Percentiles rank a stretch among this genome's conserved stretches.
Evolutionary conservation across 2,113 vertebrate genomes (phyloP).

Genomic region (Myrmophylax atrothorax): DNA sequence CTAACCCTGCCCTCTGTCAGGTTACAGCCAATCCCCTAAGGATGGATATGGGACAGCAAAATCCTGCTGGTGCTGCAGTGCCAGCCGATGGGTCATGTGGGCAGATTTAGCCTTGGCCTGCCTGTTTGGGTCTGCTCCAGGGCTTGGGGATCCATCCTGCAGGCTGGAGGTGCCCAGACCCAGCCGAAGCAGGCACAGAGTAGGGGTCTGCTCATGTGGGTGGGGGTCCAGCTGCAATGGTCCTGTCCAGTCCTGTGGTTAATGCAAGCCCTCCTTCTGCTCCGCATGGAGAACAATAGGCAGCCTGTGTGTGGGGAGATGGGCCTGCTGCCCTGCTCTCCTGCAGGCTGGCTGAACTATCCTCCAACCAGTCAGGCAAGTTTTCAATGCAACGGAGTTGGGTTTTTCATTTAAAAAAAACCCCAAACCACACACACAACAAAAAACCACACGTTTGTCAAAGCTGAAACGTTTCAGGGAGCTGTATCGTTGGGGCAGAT

Average conservation of each 20-base stretch:
- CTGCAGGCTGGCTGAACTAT: not conserved
- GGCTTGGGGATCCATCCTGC: not conserved
- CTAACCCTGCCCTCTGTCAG: not conserved
- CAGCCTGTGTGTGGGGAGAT: not conserved
- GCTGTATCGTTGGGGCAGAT: not conserved
- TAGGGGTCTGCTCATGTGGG: accelerated
- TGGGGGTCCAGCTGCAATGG: not conserved
- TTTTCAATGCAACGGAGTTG: not conserved
- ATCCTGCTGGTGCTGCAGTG: not conserved
- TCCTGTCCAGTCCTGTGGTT: not conserved
- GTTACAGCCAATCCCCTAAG: not conserved
- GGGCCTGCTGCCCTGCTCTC: not conserved
- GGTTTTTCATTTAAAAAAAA: not conserved
- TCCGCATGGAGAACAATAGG: not conserved
- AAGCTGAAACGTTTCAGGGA: constrained; percentile 15
- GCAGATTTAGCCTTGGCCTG: not conserved
- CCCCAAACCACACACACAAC: not conserved
- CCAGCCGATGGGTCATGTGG: accelerated
- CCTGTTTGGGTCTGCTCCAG: not conserved
- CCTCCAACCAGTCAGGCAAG: not conserved
- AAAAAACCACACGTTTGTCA: constrained; percentile 19
- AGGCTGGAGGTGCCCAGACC: not conserved
- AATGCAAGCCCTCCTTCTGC: not conserved
- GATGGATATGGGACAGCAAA: not conserved
- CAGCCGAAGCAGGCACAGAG: not conserved